Evolutionary conservation across 2,113 vertebrate species (phyloP).

Genomic region (Hassar affinis): DNA sequence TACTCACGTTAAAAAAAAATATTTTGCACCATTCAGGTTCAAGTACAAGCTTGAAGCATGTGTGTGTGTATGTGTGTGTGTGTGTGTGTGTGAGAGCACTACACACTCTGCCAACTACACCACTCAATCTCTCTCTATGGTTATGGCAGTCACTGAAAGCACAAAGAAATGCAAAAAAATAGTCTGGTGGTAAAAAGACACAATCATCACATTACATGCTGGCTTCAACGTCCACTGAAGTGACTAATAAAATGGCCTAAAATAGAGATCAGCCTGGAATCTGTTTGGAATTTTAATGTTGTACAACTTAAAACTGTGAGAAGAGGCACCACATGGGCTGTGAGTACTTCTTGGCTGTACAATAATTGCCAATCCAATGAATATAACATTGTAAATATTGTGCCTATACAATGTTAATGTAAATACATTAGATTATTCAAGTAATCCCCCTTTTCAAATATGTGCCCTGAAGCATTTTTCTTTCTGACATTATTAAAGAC

Average conservation of each 20-base stretch:
- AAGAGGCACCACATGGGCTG: background rate
- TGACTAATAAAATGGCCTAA: background rate
- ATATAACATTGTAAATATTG: background rate
- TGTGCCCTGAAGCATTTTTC: background rate
- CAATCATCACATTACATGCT: no score
- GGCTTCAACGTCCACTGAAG: no score
- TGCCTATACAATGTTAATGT: no score
- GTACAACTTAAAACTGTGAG: background rate
- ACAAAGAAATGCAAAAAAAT: no score
- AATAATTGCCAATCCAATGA: background rate
- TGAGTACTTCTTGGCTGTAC: background rate
- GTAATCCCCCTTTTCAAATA: background rate
- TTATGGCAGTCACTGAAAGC: no score
- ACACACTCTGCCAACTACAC: no score
- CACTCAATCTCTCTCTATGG: no score
- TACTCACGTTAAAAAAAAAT: no score
- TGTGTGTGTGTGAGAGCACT: background rate
- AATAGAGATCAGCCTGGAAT: background rate
- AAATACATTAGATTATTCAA: background rate
- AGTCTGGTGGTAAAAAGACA: no score
- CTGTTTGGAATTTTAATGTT: background rate
- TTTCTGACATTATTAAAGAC: background rate
- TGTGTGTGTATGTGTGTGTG: no score
- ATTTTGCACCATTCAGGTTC: background rate
- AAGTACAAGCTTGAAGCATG: background rate